phyloP scores from a whole-genome alignment of 1,140 invertebrate species.

The Holotrichia oblita region DNA sequence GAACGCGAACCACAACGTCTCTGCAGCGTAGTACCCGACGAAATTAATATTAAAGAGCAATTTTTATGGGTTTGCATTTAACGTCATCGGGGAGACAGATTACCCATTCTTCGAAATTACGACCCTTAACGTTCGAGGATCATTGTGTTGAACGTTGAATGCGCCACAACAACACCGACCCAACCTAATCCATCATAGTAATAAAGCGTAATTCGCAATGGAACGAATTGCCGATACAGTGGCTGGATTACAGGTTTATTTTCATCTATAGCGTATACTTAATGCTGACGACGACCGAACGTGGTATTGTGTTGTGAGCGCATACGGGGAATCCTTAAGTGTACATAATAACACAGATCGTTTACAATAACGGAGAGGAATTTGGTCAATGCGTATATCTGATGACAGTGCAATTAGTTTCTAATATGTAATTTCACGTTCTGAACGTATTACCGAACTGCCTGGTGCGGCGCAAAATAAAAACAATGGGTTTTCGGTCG shows the following conservation, averaged over 20 bases:
- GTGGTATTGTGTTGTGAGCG: slow-evolving; percentile 8
- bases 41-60: slow-evolving; percentile 32
- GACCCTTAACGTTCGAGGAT: slow-evolving; percentile 15
- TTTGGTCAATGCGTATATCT: slow-evolving; percentile 17
- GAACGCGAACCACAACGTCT: not conserved
- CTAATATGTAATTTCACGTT: slow-evolving; percentile 23
- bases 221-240: slow-evolving; percentile 43
- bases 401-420: slow-evolving; percentile 28
- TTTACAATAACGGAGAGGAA: slow-evolving; percentile 16
- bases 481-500: slow-evolving; percentile 31
- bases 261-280: slow-evolving; percentile 37
- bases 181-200: slow-evolving; percentile 45
- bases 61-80: slow-evolving; percentile 38
- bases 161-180: slow-evolving; percentile 15
- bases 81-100: slow-evolving; percentile 45
- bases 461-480: not conserved
- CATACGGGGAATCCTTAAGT: slow-evolving; percentile 27
- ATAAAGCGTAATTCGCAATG: slow-evolving; percentile 44
- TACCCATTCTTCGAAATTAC: slow-evolving; percentile 41
- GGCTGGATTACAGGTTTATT: slow-evolving; percentile 42
- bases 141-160: slow-evolving; percentile 41
- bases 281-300: not conserved
- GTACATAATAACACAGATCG: slow-evolving; percentile 38
- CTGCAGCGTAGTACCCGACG: not conserved
- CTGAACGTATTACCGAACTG: slow-evolving; percentile 6